A percentile compares a stretch with the other conserved stretches of the same genome.
phyloP scores from a whole-genome alignment of 2,113 vertebrate genomes.

The Notarius lentiginosus region DNA sequence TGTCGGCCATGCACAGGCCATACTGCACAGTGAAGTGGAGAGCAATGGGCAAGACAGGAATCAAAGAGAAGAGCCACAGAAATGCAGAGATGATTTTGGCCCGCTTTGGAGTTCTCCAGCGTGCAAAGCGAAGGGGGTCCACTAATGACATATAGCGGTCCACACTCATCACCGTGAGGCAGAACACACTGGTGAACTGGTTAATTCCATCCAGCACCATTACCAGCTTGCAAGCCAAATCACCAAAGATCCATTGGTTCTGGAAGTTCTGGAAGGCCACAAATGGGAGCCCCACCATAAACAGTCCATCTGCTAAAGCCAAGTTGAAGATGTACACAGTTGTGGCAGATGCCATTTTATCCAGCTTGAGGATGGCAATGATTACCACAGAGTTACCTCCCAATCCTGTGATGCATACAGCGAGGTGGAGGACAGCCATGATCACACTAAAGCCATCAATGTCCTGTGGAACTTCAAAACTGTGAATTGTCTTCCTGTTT shows the following conservation, averaged over 20 bases:
- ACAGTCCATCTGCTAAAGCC: constrained; percentile 75
- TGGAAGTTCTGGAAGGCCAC: constrained; percentile 72
- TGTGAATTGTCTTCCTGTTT: constrained; percentile 23
- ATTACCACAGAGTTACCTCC: constrained; percentile 71
- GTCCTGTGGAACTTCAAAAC: constrained; percentile 12
- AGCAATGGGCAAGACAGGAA: constrained; percentile 75
- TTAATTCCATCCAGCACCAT: constrained; percentile 78
- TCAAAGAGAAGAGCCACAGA: constrained; percentile 72
- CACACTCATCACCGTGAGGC: constrained; percentile 74
- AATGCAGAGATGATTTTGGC: constrained; percentile 65
- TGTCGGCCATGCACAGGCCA: constrained; percentile 63
- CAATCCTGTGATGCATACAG: constrained; percentile 70
- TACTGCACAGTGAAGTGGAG: constrained; percentile 63
- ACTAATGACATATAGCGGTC: constrained; percentile 75
- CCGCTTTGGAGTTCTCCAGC: constrained; percentile 63
- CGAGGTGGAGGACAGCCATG: constrained; percentile 68
- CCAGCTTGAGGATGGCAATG: constrained; percentile 68
- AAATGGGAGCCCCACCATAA: constrained; percentile 76
- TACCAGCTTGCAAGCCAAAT: constrained; percentile 68
- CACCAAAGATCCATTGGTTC: constrained; percentile 70
- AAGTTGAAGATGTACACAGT: constrained; percentile 78
- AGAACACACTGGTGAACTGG: constrained; percentile 79
- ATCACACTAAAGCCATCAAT: constrained; percentile 55
- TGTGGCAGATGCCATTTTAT: constrained; percentile 71
- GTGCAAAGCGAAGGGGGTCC: constrained; percentile 63